These are phyloP conservation scores for Sciaenops ocellatus DNA, from an alignment of 2,797 vertebrate species.

Conservation along the genomic window DNA sequence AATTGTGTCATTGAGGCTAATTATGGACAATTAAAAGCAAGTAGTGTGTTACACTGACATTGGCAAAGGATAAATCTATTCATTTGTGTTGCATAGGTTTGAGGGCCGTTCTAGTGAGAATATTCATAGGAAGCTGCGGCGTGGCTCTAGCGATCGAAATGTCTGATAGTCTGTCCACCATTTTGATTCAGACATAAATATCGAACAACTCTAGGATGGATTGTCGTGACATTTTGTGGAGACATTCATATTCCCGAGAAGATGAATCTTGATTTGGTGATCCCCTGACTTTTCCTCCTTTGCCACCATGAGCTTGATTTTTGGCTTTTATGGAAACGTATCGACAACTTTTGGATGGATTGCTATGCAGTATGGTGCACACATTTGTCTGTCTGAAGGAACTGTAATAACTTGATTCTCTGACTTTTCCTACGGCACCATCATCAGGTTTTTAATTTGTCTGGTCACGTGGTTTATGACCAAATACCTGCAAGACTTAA, in stretches of 20 bases:
- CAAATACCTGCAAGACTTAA: no score
- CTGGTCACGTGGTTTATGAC: no score
- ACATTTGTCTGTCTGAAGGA: no score
- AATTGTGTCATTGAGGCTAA: conserved; percentile 87
- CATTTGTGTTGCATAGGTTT: conserved; percentile 76
- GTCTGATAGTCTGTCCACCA: background rate
- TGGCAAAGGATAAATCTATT: conserved; percentile 82
- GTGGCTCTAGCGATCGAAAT: no score
- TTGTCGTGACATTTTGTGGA: conserved; percentile 31
- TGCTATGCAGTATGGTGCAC: background rate
- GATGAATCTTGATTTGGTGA: background rate
- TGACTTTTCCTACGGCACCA: no score
- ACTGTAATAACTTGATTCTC: no score
- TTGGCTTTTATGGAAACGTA: background rate
- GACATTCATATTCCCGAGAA: background rate
- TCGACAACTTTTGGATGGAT: background rate
- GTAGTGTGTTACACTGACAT: conserved; percentile 84
- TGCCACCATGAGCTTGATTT: background rate
- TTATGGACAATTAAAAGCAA: conserved; percentile 89
- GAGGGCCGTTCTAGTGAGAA: conserved; percentile 68
- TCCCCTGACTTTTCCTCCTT: background rate
- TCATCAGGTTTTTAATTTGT: no score
- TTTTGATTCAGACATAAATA: background rate
- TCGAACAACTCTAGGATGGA: conserved; percentile 35
- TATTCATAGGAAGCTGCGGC: conserved; percentile 78